Evolutionary conservation across 2,797 vertebrate species (phyloP).

Genomic region (Dryobates pubescens): DNA sequence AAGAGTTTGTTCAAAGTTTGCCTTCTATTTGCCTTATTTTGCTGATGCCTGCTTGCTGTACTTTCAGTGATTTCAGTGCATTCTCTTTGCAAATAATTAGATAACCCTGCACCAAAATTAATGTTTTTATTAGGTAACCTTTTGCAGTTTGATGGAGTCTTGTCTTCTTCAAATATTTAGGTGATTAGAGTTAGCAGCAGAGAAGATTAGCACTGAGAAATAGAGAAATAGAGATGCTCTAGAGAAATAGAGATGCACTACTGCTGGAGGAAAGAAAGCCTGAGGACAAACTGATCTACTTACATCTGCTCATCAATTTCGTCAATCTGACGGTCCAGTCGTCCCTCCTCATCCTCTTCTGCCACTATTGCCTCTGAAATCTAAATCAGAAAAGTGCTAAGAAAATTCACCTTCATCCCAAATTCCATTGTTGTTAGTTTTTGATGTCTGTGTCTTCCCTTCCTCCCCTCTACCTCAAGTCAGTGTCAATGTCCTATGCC

Average conservation of each 20-base stretch:
- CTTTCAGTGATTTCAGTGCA: background rate
- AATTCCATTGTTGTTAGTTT: slow-evolving; percentile 25
- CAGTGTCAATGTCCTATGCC: slow-evolving; percentile 1
- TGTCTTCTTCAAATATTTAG: background rate
- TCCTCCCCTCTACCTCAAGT: slow-evolving; percentile 13
- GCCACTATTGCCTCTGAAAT: slow-evolving; percentile 97
- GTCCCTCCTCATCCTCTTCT: slow-evolving; percentile 96
- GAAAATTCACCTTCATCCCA: slow-evolving; percentile 42
- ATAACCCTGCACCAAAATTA: background rate
- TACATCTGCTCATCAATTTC: slow-evolving; percentile 97
- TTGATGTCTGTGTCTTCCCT: slow-evolving; percentile 32
- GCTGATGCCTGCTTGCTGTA: background rate
- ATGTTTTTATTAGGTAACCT: background rate
- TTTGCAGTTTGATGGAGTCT: background rate
- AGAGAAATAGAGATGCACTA: background rate
- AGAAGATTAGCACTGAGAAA: background rate
- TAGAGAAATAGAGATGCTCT: too few species aligned
- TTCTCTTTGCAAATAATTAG: background rate
- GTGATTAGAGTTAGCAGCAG: background rate
- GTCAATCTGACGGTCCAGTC: slow-evolving; percentile 94
- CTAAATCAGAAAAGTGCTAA: slow-evolving; percentile 57
- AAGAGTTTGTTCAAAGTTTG: background rate
- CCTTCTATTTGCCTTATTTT: background rate
- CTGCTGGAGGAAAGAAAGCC: slow-evolving; percentile 47
- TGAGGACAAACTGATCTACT: slow-evolving; percentile 67